Evolutionary conservation across 2,888 invertebrate species (phyloP), one percentile per base, ranked within the genome.

Genomic region (Apotomis capreana): DNA sequence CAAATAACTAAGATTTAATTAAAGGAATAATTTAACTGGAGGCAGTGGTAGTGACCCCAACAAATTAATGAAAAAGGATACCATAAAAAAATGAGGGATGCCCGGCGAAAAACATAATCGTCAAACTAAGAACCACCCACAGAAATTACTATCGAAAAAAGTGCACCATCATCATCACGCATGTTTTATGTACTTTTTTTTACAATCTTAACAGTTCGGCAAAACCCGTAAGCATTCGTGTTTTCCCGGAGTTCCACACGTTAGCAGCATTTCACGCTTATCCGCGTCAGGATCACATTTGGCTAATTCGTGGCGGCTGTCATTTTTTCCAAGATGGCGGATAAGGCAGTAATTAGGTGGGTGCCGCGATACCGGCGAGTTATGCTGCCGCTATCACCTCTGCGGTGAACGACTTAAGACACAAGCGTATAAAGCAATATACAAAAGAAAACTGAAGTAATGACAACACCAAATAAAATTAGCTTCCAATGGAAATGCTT

Each of bases 341-440:
- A 81, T 80, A 81, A 76, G 73, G 70, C 62, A 63, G 70, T 61
- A 81, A 83, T 79, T 80, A 83, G 81, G 74, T 69, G 57, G 61
- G 67, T 54, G 68, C 67, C 72, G 60, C 76, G 81, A 81, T 81
- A 81, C 78, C 70, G 74, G 51, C 80, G 81, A 82, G 83, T 82
- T 83, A 83, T 80, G 80, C 70, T 78, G 68, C 78, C 77, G 75
- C 78, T 78, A 76, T 77, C 75, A 75, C 76, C 69, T 68, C 55
- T 61, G 65, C 63, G 46, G 55, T 37, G 4, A 55, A 62, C 60
- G 75, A 68, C 57, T 49, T n/a, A 65, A 73, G 61, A 61, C 52
- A 52, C 36, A 54, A 61, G 68, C 74, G 72, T 67, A 52, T 49
- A n/a, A n/a, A 58, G 37, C 63, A 37, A 13, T 52, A 63, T 40